These are phyloP conservation scores for Trididemnum nubilum DNA, from an alignment of 23 tunicate species.

Conservation along the genomic window DNA sequence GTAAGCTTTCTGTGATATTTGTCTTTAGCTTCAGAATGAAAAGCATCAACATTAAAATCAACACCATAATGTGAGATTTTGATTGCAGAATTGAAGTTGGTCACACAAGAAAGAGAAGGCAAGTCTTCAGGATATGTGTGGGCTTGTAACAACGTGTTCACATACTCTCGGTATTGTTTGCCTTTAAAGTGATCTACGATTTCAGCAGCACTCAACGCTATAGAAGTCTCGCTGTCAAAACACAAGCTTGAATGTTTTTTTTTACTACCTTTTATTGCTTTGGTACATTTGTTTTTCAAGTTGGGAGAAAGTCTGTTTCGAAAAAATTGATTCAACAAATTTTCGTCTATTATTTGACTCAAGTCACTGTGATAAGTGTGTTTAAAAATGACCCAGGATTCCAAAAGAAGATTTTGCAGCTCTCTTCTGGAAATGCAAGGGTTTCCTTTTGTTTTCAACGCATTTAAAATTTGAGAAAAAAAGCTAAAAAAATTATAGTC, in stretches of 20 bases:
- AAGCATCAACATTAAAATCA: conserved; percentile 50
- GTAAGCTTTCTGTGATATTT: conserved; percentile 38
- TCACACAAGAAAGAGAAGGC: not conserved
- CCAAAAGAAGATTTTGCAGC: not conserved
- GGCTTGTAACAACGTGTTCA: not conserved
- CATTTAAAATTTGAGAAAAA: not conserved
- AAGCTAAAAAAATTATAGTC: conserved; percentile 3
- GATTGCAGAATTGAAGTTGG: conserved; percentile 31
- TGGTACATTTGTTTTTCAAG: too few relatives aligned
- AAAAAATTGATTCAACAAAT: not conserved
- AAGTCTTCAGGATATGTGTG: not conserved
- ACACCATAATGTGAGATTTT: conserved; percentile 25
- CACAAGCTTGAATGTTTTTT: not conserved
- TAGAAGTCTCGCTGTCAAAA: not conserved
- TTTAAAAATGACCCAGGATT: not conserved
- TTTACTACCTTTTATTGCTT: not conserved
- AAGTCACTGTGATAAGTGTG: not conserved
- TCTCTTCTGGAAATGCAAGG: not conserved
- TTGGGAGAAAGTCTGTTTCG: not conserved
- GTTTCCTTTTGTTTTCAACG: not conserved
- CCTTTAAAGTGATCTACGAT: not conserved
- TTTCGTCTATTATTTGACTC: not conserved
- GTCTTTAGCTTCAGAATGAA: conserved; percentile 48
- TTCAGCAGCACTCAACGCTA: not conserved
- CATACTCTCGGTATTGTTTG: not conserved